phyloP scores from a whole-genome alignment of 2,797 vertebrate genomes.

The Coranthus polyacanthus region DNA sequence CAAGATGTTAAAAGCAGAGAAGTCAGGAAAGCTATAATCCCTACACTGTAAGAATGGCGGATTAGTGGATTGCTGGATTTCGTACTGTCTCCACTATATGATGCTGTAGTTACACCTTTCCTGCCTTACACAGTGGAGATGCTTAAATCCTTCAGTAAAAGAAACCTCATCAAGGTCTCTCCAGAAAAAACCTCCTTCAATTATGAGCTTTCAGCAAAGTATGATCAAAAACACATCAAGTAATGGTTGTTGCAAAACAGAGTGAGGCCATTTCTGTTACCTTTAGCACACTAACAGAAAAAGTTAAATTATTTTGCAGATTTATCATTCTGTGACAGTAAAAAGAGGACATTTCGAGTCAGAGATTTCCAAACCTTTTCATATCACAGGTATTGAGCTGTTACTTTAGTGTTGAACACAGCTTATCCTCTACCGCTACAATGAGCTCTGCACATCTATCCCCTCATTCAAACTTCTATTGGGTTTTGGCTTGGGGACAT shows the following conservation, averaged over 20 bases:
- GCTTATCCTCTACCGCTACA: constrained; percentile 76
- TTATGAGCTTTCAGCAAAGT: constrained; percentile 5
- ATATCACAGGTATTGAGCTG: constrained; percentile 71
- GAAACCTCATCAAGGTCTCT: constrained; percentile 45
- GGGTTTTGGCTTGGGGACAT: constrained; percentile 78
- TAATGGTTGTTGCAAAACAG: constrained; percentile 17
- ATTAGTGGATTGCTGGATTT: constrained; percentile 74
- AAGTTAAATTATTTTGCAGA: constrained; percentile 4
- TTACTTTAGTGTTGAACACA: constrained; percentile 66
- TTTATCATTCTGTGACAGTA: constrained; percentile 40
- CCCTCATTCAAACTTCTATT: constrained; percentile 75
- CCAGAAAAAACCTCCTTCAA: constrained; percentile 19
- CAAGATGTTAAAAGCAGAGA: constrained; percentile 33
- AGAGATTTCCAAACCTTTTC: constrained; percentile 59
- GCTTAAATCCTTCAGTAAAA: constrained; percentile 46
- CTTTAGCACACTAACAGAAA: constrained; percentile 15
- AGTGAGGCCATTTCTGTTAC: background rate
- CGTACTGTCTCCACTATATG: constrained; percentile 54
- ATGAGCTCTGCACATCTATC: constrained; percentile 67
- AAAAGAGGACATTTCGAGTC: constrained; percentile 36
- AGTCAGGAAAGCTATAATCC: constrained; percentile 70
- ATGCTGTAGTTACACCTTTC: constrained; percentile 63
- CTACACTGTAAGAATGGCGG: constrained; percentile 42
- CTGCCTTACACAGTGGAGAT: constrained; percentile 29
- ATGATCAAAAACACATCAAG: constrained; percentile 39